Conservation (phyloP, 1,140 invertebrate genomes). For the Coptotermes formosanus region DNA sequence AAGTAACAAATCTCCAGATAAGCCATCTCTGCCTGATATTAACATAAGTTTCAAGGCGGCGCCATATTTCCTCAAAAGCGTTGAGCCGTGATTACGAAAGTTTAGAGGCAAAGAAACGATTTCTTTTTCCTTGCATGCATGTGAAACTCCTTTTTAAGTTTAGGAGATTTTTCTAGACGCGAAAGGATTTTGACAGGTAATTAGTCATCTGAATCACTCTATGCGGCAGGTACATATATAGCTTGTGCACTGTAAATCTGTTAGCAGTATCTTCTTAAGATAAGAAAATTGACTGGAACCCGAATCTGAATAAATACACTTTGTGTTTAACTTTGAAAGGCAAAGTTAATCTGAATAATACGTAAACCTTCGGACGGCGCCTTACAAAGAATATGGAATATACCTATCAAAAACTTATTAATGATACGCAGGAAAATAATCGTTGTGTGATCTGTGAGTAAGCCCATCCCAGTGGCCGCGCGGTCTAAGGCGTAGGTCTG, state of each 20-base stretch:
- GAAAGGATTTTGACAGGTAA: constrained; percentile 15
- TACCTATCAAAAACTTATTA: no score
- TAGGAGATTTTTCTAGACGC: constrained; percentile 12
- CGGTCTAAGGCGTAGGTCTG: no score
- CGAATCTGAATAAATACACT: no score
- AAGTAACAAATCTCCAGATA: neutral
- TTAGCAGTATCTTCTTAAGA: neutral
- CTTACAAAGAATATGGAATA: no score
- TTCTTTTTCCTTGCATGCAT: constrained; percentile 4
- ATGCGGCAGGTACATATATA: neutral
- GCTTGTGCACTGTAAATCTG: neutral
- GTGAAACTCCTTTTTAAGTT: constrained; percentile 16
- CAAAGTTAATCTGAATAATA: no score
- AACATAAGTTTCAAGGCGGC: constrained; percentile 8
- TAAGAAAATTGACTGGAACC: no score
- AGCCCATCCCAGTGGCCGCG: no score
- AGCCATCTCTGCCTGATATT: neutral
- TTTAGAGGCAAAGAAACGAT: constrained; percentile 7
- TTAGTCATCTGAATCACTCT: constrained; percentile 11
- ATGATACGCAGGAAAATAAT: no score
- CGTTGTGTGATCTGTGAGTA: no score
- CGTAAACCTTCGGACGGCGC: no score
- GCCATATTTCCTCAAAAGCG: neutral
- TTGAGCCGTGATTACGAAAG: constrained; percentile 9
- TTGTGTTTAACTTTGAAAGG: no score